Evolutionary conservation across 2,113 vertebrate genomes (phyloP).

Genomic region (Chaetops frenatus): DNA sequence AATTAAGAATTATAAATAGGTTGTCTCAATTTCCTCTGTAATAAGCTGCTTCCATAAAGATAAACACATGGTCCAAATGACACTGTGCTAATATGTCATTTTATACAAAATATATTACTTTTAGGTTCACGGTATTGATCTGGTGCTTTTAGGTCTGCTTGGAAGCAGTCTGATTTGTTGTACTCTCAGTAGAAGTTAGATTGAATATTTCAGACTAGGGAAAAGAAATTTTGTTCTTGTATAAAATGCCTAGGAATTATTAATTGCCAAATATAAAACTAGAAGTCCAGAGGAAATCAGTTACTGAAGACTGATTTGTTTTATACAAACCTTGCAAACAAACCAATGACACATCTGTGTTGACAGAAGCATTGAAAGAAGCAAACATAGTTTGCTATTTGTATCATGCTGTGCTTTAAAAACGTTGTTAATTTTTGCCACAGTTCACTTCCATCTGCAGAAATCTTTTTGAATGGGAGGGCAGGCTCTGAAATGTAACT

Average conservation of each 20-base stretch:
- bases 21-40: neutral
- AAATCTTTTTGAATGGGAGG: neutral
- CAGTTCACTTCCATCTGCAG: neutral
- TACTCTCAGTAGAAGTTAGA: neutral
- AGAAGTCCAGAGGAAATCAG: neutral
- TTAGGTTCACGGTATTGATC: neutral
- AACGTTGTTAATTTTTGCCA: neutral
- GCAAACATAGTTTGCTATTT: neutral
- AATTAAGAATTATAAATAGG: constrained; percentile 34
- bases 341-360: neutral
- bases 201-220: neutral
- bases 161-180: neutral
- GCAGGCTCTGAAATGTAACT: neutral
- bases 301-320: neutral
- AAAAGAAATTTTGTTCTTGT: neutral
- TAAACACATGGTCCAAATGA: neutral
- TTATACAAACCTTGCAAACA: neutral
- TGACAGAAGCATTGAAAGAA: neutral
- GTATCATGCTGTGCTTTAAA: neutral
- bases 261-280: neutral
- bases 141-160: neutral
- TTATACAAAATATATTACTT: neutral
- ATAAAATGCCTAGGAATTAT: neutral
- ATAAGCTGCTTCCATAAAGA: neutral
- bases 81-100: neutral